These are phyloP conservation scores for Drosophila yakuba DNA, from an alignment of 1,140 invertebrate species.

Conservation along the genomic window DNA sequence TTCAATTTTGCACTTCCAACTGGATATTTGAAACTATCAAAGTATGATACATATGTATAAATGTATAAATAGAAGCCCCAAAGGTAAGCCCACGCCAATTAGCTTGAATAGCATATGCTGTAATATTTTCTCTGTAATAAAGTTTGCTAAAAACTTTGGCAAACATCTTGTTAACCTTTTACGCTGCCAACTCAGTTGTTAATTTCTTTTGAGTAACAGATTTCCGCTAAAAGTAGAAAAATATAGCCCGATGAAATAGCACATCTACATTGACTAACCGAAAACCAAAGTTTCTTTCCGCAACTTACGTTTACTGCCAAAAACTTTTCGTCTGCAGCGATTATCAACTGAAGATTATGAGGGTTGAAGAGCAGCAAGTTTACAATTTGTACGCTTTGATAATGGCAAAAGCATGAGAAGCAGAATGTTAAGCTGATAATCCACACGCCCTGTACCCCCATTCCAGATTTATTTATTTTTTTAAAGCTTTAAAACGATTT, in stretches of 20 bases:
- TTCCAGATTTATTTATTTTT: constrained; percentile 21
- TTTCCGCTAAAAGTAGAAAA: neutral
- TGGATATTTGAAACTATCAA: too few species aligned
- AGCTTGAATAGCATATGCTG: too few species aligned
- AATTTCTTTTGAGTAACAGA: constrained; percentile 1
- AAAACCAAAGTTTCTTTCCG: constrained; percentile 23
- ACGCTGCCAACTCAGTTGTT: neutral
- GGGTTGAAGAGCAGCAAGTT: constrained; percentile 36
- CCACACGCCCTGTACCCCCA: constrained; percentile 7
- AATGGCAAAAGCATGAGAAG: constrained; percentile 32
- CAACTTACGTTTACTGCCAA: constrained; percentile 49
- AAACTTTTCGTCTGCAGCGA: constrained; percentile 41
- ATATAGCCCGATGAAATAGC: neutral
- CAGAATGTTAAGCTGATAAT: constrained; percentile 35
- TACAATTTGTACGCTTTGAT: constrained; percentile 51
- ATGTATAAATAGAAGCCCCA: too few species aligned
- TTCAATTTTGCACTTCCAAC: neutral
- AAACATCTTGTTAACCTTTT: neutral
- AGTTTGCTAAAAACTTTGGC: neutral
- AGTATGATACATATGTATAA: too few species aligned
- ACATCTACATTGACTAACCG: neutral
- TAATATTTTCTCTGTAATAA: too few species aligned
- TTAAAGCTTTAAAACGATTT: constrained; percentile 54
- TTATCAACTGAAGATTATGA: constrained; percentile 44
- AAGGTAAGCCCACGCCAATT: too few species aligned